Base-by-base conservation (phyloP, 2,113 vertebrate species). In the Noturus placidus region DNA sequence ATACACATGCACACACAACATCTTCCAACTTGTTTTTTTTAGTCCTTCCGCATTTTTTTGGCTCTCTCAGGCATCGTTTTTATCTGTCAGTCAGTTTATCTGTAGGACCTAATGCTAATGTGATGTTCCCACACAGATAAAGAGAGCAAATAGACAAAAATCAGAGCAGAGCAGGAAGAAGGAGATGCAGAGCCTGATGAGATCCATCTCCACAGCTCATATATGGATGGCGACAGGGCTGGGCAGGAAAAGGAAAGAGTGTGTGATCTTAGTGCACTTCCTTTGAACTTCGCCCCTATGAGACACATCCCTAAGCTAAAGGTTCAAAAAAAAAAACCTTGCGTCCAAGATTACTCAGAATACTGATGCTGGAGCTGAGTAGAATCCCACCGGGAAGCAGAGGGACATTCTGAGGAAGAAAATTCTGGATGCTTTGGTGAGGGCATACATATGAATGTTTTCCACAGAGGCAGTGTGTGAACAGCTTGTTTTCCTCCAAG, bases 291-390 rank as follows among this genome's bases (percentile, higher is more conserved):
- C 86, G 89, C 90, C 93, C 87, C 94, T 87, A 90, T 91, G 95
- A 95, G 94, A 95, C 90, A 91, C 92, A 91, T 94, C 93, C 93
- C 92, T 93, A 92, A 93, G 93, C 93, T 91, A 94, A 94, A 93
- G 94, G 93, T 94, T 95, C 94, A 90, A 20, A 19, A 38, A 67
- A 69, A 67, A 30, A 69, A 72, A 11, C 3, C 92, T 89, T 90
- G 92, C 91, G 89, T 89, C 92, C 93, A 94, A 95, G 95, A 95
- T 95, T 93, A 94, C 92, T 95, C 91, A 50, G 95, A 94, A 95
- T 95, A 95, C 94, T 93, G 93, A 95, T 95, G 94, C 91, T 84
- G 91, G 93, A 92, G 93, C 89, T 72, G 92, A 93, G 92, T 92
- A 90, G 91, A 94, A 94, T 94, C 94, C 95, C 94, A 89, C 85